Evolutionary conservation across 2,113 vertebrate genomes (phyloP), one percentile per base, ranked within the genome.

Genomic region (Scomber scombrus): DNA sequence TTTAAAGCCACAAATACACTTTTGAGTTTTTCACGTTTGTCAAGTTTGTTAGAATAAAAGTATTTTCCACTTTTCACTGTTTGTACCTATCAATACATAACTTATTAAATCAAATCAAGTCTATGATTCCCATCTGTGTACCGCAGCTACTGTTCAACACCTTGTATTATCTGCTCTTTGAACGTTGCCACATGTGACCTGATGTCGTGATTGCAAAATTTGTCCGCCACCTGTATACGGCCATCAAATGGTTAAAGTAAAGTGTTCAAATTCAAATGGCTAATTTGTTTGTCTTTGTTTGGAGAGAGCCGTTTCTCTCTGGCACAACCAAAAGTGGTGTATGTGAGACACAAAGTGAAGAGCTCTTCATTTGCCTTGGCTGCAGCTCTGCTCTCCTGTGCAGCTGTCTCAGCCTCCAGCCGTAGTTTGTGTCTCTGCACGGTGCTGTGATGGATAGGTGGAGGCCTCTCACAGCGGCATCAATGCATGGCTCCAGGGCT

Each of bases 251-350:
- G 75, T 80, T 82, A 80, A 88, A 90, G 80, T 75, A 68, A 86
- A 90, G 91, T 92, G 91, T 92, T 94, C 84, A 86, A 88, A 94
- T 93, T 92, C 92, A 94, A 93, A 93, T 93, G 49, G 62, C 89
- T 89, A 34, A 94, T 95, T 95, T 95, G 94, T 85, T 93, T 95
- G 85, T 84, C 88, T 93, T 93, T 95, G 93, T 93, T 94, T 94
- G 84, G 52, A 92, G 75, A 93, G 90, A 93, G 91, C 90, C 91
- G 93, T 92, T 94, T 92, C 85, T 90, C 88, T 57, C 80, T 49
- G 82, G 77, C 86, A 68, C 74, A 73, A 78, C 34, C 81, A 80
- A 65, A 67, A 74, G 66, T 65, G 46, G 34, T 26, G 58, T 71
- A 71, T n/a, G 75, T 54, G 74, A 74, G 69, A 73, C 69, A 85